Conservation (phyloP, 1,140 invertebrate species). For the Ladona fulva region DNA sequence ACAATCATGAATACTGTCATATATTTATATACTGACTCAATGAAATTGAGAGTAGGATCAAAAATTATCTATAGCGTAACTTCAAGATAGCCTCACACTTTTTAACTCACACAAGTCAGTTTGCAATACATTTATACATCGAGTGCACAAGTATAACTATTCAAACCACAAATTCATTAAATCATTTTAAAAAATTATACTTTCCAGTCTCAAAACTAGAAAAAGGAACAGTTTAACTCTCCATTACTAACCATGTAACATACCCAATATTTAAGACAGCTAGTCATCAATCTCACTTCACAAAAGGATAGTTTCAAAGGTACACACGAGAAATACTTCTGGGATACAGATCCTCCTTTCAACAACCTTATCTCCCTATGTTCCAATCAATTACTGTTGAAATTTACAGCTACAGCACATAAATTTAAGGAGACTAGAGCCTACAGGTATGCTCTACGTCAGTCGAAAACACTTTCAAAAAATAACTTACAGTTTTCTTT, state of each 20-base stretch:
- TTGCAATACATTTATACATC: too few species aligned
- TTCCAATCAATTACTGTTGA: background rate
- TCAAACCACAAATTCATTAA: background rate
- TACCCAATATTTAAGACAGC: background rate
- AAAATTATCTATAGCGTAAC: too few species aligned
- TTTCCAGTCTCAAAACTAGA: background rate
- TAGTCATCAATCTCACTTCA: background rate
- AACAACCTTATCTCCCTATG: background rate
- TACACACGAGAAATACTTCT: background rate
- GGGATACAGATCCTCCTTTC: background rate
- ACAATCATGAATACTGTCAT: background rate
- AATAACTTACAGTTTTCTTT: background rate
- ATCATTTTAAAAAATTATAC: background rate
- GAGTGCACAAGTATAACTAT: background rate
- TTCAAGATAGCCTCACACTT: too few species aligned
- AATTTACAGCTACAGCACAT: background rate
- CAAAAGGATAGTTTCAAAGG: background rate
- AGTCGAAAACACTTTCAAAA: conserved; percentile 2
- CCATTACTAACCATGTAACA: background rate
- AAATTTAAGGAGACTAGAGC: background rate
- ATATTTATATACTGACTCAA: background rate
- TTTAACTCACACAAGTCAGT: too few species aligned
- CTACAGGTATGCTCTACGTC: background rate
- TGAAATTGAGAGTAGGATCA: too few species aligned
- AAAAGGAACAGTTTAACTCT: background rate